These are phyloP conservation scores for Nomada hirtipes DNA, from an alignment of 2,888 invertebrate genomes.

Conservation along the genomic window DNA sequence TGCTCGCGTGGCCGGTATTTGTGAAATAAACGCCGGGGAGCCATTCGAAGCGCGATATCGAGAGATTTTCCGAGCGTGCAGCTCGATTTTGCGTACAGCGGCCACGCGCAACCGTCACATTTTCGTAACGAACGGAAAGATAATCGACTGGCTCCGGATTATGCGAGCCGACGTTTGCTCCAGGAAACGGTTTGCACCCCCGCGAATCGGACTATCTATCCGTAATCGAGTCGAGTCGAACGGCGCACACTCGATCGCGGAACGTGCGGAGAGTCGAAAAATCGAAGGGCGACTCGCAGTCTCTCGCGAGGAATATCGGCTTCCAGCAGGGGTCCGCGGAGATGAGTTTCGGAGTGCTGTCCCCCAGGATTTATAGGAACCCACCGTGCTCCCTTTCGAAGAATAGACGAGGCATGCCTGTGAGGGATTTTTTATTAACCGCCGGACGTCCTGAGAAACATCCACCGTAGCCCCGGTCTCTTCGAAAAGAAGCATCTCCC, in stretches of 20 bases:
- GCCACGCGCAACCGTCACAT: too few relatives aligned
- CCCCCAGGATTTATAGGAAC: conserved; percentile 56
- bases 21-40: conserved; percentile 19
- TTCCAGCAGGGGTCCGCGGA: conserved; percentile 3
- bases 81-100: too few relatives aligned
- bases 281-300: conserved; percentile 16
- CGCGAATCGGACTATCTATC: not conserved
- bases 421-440: conserved; percentile 47
- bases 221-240: not conserved
- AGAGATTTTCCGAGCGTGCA: not conserved
- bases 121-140: too few relatives aligned
- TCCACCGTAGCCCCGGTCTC: conserved; percentile 15
- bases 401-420: conserved; percentile 28
- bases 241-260: not conserved
- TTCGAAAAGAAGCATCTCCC: conserved; percentile 21
- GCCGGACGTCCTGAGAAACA: conserved; percentile 23
- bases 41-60: not conserved
- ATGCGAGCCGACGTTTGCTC: too few relatives aligned
- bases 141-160: too few relatives aligned
- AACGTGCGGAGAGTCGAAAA: not conserved
- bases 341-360: conserved; percentile 25
- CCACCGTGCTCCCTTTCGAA: not conserved
- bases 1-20: conserved; percentile 11
- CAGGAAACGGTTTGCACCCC: too few relatives aligned
- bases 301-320: conserved; percentile 41